These are phyloP conservation scores for Watsonalla cultraria DNA, from an alignment of 2,888 invertebrate species.

Conservation along the genomic window DNA sequence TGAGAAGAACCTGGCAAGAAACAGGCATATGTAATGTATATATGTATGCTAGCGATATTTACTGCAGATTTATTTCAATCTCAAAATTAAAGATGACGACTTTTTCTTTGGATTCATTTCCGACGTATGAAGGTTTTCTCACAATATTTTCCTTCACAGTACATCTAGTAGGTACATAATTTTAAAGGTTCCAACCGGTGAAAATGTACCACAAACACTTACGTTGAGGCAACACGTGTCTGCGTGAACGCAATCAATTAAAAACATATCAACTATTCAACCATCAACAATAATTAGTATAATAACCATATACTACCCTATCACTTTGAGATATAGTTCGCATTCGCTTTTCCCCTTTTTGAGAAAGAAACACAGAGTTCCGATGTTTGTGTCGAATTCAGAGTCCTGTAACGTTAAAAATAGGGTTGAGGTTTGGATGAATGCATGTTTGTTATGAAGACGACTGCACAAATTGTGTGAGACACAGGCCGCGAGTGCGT, in stretches of 20 bases:
- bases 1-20: too few species aligned
- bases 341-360: neutral
- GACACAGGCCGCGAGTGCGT: slow-evolving; percentile 62
- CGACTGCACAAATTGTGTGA: slow-evolving; percentile 64
- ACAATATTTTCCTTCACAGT: too few species aligned
- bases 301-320: neutral
- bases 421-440: slow-evolving; percentile 14
- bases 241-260: slow-evolving; percentile 53
- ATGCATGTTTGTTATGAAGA: slow-evolving; percentile 45
- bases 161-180: too few species aligned
- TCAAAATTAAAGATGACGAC: too few species aligned
- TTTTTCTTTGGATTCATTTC: too few species aligned
- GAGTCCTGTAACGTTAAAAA: neutral
- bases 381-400: neutral
- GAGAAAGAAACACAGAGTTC: neutral
- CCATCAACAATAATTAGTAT: slow-evolving; percentile 27
- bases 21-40: too few species aligned
- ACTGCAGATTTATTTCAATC: too few species aligned
- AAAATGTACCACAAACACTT: neutral
- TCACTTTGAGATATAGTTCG: neutral
- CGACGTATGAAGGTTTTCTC: too few species aligned
- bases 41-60: too few species aligned
- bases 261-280: slow-evolving; percentile 56
- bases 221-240: neutral
- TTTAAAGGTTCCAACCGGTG: too few species aligned